phyloP scores from a whole-genome alignment of 2,888 invertebrate species.

The Drosophila atroscutellata region DNA sequence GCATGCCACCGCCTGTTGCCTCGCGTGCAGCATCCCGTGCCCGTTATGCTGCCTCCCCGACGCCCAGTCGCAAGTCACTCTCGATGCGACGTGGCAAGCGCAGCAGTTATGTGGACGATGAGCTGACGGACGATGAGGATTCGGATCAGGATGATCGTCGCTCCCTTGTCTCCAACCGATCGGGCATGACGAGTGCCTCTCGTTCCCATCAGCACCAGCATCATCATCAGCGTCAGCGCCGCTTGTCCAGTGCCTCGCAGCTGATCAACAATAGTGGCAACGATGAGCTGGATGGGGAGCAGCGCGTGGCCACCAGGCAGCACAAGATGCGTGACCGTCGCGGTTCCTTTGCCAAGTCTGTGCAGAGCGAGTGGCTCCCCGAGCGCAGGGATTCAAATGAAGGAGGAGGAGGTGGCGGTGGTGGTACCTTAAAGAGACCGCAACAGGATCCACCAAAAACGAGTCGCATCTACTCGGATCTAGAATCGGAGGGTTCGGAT shows the following conservation, averaged over 20 bases:
- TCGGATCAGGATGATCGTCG: slow-evolving; percentile 87
- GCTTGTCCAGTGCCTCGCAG: slow-evolving; percentile 83
- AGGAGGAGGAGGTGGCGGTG: slow-evolving; percentile 5
- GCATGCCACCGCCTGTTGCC: slow-evolving; percentile 81
- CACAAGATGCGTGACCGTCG: slow-evolving; percentile 74
- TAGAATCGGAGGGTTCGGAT: slow-evolving; percentile 84
- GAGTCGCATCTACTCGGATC: slow-evolving; percentile 82
- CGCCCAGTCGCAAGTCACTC: slow-evolving; percentile 90
- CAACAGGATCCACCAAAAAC: slow-evolving; percentile 60
- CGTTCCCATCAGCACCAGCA: slow-evolving; percentile 58
- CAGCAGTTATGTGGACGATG: slow-evolving; percentile 85
- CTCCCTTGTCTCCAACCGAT: slow-evolving; percentile 83
- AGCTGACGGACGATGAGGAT: slow-evolving; percentile 87
- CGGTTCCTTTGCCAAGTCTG: slow-evolving; percentile 79
- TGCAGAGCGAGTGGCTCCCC: slow-evolving; percentile 81
- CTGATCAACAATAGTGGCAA: slow-evolving; percentile 55
- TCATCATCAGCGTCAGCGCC: slow-evolving; percentile 71
- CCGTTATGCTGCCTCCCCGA: slow-evolving; percentile 89
- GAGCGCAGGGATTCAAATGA: slow-evolving; percentile 63
- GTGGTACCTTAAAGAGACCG: slow-evolving; percentile 57
- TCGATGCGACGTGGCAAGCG: slow-evolving; percentile 86
- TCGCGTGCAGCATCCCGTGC: slow-evolving; percentile 87
- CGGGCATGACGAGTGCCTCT: slow-evolving; percentile 74
- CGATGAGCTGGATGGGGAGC: slow-evolving; percentile 75
- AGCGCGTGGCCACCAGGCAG: slow-evolving; percentile 47